Evolutionary conservation across 2,113 vertebrate genomes (phyloP).

Genomic region (Morone saxatilis): DNA sequence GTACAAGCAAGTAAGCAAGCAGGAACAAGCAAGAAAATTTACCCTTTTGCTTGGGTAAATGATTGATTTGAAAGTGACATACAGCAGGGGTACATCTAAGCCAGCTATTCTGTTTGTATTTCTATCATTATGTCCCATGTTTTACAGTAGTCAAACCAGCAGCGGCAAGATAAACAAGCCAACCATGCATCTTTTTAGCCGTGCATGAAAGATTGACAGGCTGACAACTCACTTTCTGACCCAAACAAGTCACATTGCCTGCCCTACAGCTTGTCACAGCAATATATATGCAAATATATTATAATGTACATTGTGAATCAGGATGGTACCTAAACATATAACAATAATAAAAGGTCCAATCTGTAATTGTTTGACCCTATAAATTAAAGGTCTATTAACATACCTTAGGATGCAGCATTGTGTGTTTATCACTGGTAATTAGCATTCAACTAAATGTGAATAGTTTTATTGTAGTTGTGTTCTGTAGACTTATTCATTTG

Average conservation of each 20-base stretch:
- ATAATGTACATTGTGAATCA: background rate
- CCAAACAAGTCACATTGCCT: background rate
- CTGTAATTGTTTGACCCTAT: background rate
- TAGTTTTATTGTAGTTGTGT: background rate
- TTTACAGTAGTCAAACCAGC: background rate
- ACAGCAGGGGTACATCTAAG: slow-evolving; percentile 8
- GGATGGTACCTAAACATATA: no score
- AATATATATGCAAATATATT: slow-evolving; percentile 41
- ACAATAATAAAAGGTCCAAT: background rate
- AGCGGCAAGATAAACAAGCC: slow-evolving; percentile 6
- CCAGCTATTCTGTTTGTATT: slow-evolving; percentile 13
- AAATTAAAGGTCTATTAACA: background rate
- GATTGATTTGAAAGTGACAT: slow-evolving; percentile 46
- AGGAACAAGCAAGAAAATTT: slow-evolving; percentile 18
- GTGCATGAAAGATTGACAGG: background rate
- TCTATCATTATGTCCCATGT: background rate
- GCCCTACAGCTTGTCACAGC: slow-evolving; percentile 19
- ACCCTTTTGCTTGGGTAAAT: slow-evolving; percentile 19
- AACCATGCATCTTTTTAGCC: background rate
- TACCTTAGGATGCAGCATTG: background rate
- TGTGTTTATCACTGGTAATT: no score
- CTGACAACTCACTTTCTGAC: slow-evolving; percentile 4
- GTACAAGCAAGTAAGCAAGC: background rate
- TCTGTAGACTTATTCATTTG: background rate
- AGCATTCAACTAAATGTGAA: background rate